Base-by-base conservation (phyloP, 2,888 invertebrate genomes). In the Parascotia fuliginaria region DNA sequence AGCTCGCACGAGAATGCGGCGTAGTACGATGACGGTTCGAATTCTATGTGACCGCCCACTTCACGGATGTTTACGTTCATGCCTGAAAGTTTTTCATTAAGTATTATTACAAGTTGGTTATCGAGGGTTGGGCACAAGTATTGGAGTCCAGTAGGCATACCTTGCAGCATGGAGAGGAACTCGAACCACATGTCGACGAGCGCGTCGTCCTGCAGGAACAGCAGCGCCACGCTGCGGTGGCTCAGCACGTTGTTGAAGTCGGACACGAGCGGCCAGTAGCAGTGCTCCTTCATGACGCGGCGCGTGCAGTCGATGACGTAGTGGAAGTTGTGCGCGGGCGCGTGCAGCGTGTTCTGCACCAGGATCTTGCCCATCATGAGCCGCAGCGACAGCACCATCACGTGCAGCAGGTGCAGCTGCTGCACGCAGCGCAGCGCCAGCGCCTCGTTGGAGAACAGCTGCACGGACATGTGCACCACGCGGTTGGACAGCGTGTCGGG, bases 31-130 rank as follows among this genome's bases (percentile, higher is more conserved):
- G 97, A 98, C 33, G 98, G 98, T 87, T 99, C 99, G 92, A 97
- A 98, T 92, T 99, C 98, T 11, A 99, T 96, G 89, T 99, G 99
- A 43, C 96, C 96, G 70, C 94, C 95, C 61, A 97, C 92, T 86
- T 98, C 98, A 57, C 98, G 94, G 65, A 97, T 95, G 92, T 99
- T 99, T 41, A 98, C 96, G 91, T 99, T 99, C 98, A 99, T 99
- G 56, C 98, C 97, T 97, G 75, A n/a, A 6, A n/a, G n/a, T n/a
- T n/a, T n/a, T n/a, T n/a, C n/a, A n/a, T n/a, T n/a, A n/a, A n/a
- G n/a, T n/a, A n/a, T n/a, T n/a, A n/a, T n/a, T n/a, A n/a, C n/a
- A n/a, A n/a, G n/a, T n/a, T n/a, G n/a, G n/a, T n/a, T n/a, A n/a
- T n/a, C n/a, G n/a, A n/a, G n/a, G n/a, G n/a, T n/a, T n/a, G n/a